These are phyloP conservation scores for Phallusia fumigata DNA, from an alignment of 23 tunicate genomes.

Conservation along the genomic window DNA sequence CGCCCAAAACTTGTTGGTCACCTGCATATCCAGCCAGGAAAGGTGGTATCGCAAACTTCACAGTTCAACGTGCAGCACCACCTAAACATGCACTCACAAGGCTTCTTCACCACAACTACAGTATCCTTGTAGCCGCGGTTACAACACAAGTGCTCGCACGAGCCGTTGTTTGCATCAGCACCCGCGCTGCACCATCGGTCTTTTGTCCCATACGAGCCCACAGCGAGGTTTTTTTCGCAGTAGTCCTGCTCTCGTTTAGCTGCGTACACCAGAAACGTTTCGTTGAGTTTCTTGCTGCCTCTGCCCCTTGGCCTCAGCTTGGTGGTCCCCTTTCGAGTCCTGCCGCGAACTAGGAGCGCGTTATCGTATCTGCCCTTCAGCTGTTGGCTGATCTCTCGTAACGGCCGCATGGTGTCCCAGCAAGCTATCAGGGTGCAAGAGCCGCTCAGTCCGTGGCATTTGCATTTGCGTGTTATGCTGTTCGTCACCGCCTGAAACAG, in stretches of 20 bases:
- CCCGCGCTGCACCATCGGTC: not conserved
- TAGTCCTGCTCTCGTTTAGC: not conserved
- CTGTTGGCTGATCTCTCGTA: conserved; percentile 39
- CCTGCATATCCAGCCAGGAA: not conserved
- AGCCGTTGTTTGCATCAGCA: not conserved
- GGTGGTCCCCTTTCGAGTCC: not conserved
- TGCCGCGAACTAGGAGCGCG: not conserved
- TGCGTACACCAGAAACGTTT: not conserved
- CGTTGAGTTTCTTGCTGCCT: not conserved
- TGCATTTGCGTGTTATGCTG: conserved; percentile 42
- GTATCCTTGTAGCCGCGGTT: not conserved
- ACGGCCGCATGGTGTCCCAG: conserved; percentile 88
- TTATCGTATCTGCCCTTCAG: not conserved
- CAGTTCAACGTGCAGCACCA: conserved; percentile 2
- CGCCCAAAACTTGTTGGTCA: not conserved
- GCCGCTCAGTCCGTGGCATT: conserved; percentile 96
- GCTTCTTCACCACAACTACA: not conserved
- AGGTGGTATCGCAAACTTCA: not conserved
- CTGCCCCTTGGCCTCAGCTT: not conserved
- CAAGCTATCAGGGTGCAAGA: conserved; percentile 81
- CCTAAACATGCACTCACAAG: not conserved
- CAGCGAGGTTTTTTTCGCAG: not conserved
- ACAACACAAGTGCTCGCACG: not conserved
- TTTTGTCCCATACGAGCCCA: not conserved
- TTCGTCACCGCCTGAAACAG: conserved; percentile 64